These are phyloP conservation scores for Aselliscus stoliczkanus DNA, from an alignment of 2,797 vertebrate genomes.

Conservation along the genomic window DNA sequence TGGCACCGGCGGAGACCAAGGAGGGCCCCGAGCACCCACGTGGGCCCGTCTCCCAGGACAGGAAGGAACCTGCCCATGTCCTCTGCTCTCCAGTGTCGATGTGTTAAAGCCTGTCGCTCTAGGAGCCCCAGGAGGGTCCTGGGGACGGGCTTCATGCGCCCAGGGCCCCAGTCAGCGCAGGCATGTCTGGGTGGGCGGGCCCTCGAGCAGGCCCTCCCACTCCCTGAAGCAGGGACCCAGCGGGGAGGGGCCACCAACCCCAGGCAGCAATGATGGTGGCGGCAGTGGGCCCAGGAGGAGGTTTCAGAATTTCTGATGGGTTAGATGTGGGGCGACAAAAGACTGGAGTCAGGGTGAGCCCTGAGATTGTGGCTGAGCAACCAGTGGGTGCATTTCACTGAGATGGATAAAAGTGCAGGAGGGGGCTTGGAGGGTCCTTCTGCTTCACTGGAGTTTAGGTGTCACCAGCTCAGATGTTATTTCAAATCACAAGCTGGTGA, in stretches of 20 bases:
- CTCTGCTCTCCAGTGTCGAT: background rate
- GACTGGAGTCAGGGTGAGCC: background rate
- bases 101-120: background rate
- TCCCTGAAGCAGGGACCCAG: background rate
- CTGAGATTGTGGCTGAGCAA: background rate
- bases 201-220: no score
- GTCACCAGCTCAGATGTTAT: background rate
- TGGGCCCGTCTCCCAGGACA: background rate
- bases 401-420: background rate
- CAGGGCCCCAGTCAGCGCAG: background rate
- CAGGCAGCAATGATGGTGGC: no score
- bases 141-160: background rate
- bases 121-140: background rate
- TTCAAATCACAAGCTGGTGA: background rate
- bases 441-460: background rate
- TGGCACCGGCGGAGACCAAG: no score
- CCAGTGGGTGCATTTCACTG: no score
- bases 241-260: no score
- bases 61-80: background rate
- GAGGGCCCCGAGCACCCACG: rapidly evolving
- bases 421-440: no score
- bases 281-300: background rate
- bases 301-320: background rate
- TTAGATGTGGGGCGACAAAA: no score
- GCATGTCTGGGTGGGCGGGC: rapidly evolving